Evolutionary conservation across 2,113 vertebrate species (phyloP), one percentile per base, ranked within the genome.

Genomic region (Phyllostomus hastatus): DNA sequence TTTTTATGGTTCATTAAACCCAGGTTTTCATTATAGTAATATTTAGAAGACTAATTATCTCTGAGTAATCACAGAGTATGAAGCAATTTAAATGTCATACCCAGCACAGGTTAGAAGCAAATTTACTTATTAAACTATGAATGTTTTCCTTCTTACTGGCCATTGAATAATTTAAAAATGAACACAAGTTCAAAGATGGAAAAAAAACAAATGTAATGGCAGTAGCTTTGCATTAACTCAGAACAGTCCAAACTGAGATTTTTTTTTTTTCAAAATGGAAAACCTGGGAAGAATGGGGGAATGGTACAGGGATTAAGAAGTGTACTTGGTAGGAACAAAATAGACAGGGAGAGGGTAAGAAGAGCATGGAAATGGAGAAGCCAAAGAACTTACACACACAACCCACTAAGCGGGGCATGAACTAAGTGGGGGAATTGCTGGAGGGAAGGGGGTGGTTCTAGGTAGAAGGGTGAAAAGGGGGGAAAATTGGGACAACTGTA

Each of bases 121-220:
- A 96, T 96, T 97, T 94, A 92, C 66, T 97, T 94, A 97, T 97
- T 98, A 96, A 98, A 98, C 98, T 98, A 98, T 97, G 75, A 92
- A 96, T 97, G 95, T 97, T 97, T 97, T 96, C 94, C 94, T 97
- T 93, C 84, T 67, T 96, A 76, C 83, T 96, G 95, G 89, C 91
- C 95, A 96, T 46, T 95, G 89, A 93, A 95, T 97, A 97, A 97
- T 98, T 97, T 66, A 83, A 97, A 98, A 98, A 95, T 90, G 90
- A 97, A 97, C 97, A 90, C 87, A 33, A 96, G 97, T 98, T 80
- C 76, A 67, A 26, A 88, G 88, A 61, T 57, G 85, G n/a, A n/a
- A 67, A 75, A 79, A 84, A 76, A 95, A 57, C 8, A 70, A 72
- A 91, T 83, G 72, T 54, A 57, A 35, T 20, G 64, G 10, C 66